Evolutionary conservation across 2,113 vertebrate species (phyloP), one percentile per base, ranked within the genome.

Genomic region (Sinocyclocheilus anophthalmus): DNA sequence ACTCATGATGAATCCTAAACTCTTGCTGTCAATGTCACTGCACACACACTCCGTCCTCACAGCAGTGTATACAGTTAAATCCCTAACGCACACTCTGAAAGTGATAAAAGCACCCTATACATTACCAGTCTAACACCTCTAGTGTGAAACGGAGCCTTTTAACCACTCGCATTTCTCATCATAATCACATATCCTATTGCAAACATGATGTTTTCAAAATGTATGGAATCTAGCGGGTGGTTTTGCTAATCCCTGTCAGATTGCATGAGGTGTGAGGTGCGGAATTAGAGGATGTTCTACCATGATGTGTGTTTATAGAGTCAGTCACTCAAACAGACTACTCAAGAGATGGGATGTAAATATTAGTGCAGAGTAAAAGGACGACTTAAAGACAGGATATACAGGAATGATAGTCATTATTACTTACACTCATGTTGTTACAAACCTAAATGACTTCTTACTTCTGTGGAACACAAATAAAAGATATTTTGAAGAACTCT

Each of bases 341-440:
- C 79, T 89, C 86, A 83, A 83, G 79, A 87, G 88, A 83, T 42
- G 61, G 72, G 80, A 85, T 83, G 53, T 89, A 89, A 89, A 87
- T 87, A 89, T 87, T 89, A 83, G 78, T 85, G 55, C 45, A 16
- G 78, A 39, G 55, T 20, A 48, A 86, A 48, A 84, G 69, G 37
- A 80, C 16, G 85, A 86, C 69, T 73, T 73, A 73, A 83, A 72
- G 69, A 73, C 22, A 42, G 57, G 61, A 39, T 20, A 39, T 13
- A 24, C 0, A 39, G 26, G 45, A 76, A 50, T 24, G 50, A 77
- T 55, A 77, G 55, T n/a, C 37, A n/a, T 42, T 76, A 50, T 76
- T 77, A 55, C 48, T 77, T 26, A 55, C 24, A 24, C 48, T 75
- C 12, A 45, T 75, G 72, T 48, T 48, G 42, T 76, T 48, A 24